Percentiles rank a stretch among this genome's conserved stretches.
phyloP scores from a whole-genome alignment of 2,797 vertebrate genomes.

The Buphagus erythrorhynchus region DNA sequence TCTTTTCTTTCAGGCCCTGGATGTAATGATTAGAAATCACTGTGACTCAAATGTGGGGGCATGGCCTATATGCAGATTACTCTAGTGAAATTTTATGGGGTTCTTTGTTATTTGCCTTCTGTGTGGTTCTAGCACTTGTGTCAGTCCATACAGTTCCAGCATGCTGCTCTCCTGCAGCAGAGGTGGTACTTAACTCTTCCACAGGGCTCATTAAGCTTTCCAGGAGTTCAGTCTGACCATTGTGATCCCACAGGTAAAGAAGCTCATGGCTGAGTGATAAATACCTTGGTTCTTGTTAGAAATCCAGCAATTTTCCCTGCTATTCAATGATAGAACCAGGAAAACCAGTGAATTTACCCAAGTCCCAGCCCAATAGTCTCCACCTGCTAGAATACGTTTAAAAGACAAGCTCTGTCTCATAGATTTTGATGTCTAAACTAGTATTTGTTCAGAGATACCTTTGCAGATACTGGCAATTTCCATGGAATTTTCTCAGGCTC shows the following conservation, averaged over 20 bases:
- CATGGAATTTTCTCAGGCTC: not conserved
- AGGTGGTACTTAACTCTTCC: not conserved
- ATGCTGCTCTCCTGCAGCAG: not conserved
- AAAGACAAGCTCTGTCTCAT: not conserved
- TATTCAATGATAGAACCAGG: not conserved
- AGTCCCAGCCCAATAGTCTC: not conserved
- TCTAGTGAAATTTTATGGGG: rapidly evolving
- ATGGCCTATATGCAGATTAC: not conserved
- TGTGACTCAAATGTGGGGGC: not conserved
- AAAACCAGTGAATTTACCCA: not conserved
- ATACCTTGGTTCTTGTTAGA: not conserved
- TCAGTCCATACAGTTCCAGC: not conserved
- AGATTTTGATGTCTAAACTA: not conserved
- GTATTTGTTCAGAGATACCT: not conserved
- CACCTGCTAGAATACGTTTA: not conserved
- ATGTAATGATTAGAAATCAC: not conserved
- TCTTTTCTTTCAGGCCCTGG: not conserved
- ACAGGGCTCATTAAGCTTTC: not conserved
- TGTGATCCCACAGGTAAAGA: not conserved
- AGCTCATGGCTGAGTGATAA: not conserved
- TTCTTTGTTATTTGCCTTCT: not conserved
- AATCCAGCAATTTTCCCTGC: not conserved
- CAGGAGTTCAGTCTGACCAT: not conserved
- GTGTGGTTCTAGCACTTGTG: not conserved
- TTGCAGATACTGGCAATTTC: not conserved